Base-by-base conservation (phyloP, 2,797 vertebrate genomes). In the Sebastes trivittatus region DNA sequence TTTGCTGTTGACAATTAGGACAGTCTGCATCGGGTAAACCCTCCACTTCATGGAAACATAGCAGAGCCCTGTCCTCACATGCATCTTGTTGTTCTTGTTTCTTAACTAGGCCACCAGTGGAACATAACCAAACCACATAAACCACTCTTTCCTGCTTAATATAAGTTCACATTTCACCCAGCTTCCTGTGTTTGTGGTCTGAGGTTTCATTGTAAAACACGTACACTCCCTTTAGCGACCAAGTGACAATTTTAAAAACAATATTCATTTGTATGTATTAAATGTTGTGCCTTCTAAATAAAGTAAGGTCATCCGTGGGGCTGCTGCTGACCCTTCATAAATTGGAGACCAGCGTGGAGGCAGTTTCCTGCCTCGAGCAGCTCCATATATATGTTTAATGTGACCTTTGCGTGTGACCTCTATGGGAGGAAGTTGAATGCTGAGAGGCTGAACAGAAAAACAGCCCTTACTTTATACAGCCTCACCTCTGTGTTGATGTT, bases 341-440 rank as follows among this genome's bases (percentile, higher is more conserved):
- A 84, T 64, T 81, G 72, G 70, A 83, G 66, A 65, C 38, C 75
- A 30, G 32, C 11, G 1, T 49, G 5, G 49, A 72, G 46, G 71
- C 0, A 0, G n/a, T 76, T 81, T 72, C 27, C 25, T 66, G 56
- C 72, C 49, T 73, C 10, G 0, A 46, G 62, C 70, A 59, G 72
- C 79, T 80, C 9, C 59, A 88, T 85, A 70, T 86, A 85, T 86
- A 85, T 91, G 84, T 77, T 87, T 84, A 82, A 86, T 81, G 72
- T 90, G 78, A 87, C 38, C 80, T 86, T 71, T 32, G 54, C 29
- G 29, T 68, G 64, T 80, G 29, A 36, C 63, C 60, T 82, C 54
- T 58, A 1, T 23, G 1, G 30, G 16, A 36, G 29, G 63, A 74
- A 72, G 55, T 22, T 79, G 66, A 73, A 72, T 74, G 27, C 59